phyloP scores from a whole-genome alignment of 2,888 invertebrate species.

The Machimus atricapillus region DNA sequence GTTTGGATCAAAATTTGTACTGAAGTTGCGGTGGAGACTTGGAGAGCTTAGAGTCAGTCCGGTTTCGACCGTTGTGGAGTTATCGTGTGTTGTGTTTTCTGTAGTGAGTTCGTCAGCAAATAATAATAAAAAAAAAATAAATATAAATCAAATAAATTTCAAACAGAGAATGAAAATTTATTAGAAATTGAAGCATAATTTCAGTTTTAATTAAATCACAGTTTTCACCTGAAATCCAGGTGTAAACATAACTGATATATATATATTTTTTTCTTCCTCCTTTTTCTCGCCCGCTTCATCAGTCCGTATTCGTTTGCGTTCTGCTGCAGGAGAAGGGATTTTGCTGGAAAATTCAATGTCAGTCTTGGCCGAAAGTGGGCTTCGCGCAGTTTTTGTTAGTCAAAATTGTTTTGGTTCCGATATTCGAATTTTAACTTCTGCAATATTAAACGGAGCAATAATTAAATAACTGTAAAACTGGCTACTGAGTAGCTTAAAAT shows the following conservation, averaged over 20 bases:
- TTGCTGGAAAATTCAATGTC: background rate
- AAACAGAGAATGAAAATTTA: background rate
- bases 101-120: background rate
- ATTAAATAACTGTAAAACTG: background rate
- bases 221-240: background rate
- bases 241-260: background rate
- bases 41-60: conserved; percentile 18
- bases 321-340: background rate
- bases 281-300: background rate
- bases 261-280: background rate
- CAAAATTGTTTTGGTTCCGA: background rate
- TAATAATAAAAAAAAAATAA: background rate
- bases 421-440: background rate
- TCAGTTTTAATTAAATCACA: background rate
- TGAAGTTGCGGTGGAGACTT: background rate
- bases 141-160: background rate
- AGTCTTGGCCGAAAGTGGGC: background rate
- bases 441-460: background rate
- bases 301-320: background rate
- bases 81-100: background rate
- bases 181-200: background rate
- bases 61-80: conserved; percentile 28
- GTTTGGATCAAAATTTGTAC: background rate
- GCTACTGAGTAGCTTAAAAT: background rate
- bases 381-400: background rate